Evolutionary conservation across 2,888 invertebrate genomes (phyloP), one percentile per base, ranked within the genome.

Genomic region (Eilema depressum): DNA sequence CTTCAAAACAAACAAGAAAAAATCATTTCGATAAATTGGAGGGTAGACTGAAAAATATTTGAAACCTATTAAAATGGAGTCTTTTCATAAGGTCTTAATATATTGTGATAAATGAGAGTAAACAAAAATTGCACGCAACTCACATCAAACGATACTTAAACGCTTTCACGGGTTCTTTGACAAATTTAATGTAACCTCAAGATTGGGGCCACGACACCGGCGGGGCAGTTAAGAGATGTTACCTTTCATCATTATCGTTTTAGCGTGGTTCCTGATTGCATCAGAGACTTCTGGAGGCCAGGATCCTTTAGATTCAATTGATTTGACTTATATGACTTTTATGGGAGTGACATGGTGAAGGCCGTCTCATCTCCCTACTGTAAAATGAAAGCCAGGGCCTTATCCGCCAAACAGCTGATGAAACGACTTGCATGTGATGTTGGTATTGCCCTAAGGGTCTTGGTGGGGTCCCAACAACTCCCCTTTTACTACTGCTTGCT

Each of bases 161-260:
- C 81, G 81, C 82, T 85, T 85, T 83, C 79, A 78, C 81, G 78
- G 85, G 81, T 83, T 85, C 85, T 83, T 85, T 85, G 86, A 87
- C 84, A 86, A 87, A 86, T 85, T 85, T 86, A 83, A 86, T 74
- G 85, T 83, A 77, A 84, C 85, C 83, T 81, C 80, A 81, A 79
- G 71, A 63, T 73, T 76, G 74, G 74, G 73, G 82, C 73, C 25
- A 0, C 0, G 20, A 65, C 73, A 63, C 10, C 3, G 1, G 77
- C 61, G 20, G 53, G n/a, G 26, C 30, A 37, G 4, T 3, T 3
- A 14, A 41, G 17, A 41, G 41, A 17, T 7, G n/a, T 20, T 26
- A n/a, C n/a, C n/a, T n/a, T n/a, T n/a, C n/a, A n/a, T n/a, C n/a
- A n/a, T n/a, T n/a, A n/a, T n/a, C n/a, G n/a, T n/a, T n/a, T n/a